These are phyloP conservation scores for Nowickia ferox DNA, from an alignment of 2,888 invertebrate species.

Conservation along the genomic window DNA sequence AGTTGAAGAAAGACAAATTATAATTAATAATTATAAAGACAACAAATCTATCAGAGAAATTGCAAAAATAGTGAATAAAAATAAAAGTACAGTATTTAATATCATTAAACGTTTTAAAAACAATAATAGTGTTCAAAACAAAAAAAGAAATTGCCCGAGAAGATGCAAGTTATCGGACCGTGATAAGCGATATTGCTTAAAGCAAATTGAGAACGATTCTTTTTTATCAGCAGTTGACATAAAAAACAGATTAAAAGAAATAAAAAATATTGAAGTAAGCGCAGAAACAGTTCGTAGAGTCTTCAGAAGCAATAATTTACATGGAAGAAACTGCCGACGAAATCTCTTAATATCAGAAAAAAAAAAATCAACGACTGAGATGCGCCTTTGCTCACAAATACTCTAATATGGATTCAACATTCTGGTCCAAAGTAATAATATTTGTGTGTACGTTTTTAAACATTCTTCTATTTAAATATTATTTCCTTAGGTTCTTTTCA, in stretches of 20 bases:
- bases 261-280: neutral
- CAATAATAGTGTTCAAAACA: neutral
- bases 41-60: slow-evolving; percentile 28
- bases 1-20: slow-evolving; percentile 21
- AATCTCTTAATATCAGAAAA: slow-evolving; percentile 8
- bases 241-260: neutral
- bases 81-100: too few species aligned
- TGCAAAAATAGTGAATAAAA: neutral
- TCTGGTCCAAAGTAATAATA: slow-evolving; percentile 8
- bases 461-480: slow-evolving; percentile 1
- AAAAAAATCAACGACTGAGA: neutral
- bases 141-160: slow-evolving; percentile 1
- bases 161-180: neutral
- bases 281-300: too few species aligned
- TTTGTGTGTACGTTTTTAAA: neutral
- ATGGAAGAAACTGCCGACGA: neutral
- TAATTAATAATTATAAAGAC: slow-evolving; percentile 11
- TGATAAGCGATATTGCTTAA: neutral
- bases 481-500: neutral
- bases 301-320: too few species aligned
- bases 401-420: neutral
- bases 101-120: too few species aligned
- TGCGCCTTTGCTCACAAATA: slow-evolving; percentile 4
- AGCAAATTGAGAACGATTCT: neutral
- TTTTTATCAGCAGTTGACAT: neutral